phyloP scores from a whole-genome alignment of 2,113 vertebrate species.

The Colossoma macropomum region DNA sequence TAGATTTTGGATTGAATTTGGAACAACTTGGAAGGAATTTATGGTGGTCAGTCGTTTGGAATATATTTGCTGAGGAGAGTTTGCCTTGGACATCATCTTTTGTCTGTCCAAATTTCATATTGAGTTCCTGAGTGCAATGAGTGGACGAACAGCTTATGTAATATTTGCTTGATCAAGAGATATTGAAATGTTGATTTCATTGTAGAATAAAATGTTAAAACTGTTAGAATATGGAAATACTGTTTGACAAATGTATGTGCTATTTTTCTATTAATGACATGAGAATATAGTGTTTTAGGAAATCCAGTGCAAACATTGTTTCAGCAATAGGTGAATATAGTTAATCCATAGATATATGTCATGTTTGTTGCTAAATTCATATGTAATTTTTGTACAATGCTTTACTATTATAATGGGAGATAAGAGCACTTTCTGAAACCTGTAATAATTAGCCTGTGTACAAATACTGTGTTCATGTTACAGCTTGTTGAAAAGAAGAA shows the following conservation, averaged over 20 bases:
- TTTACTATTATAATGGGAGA: background rate
- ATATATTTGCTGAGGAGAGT: background rate
- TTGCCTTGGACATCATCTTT: background rate
- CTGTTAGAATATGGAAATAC: conserved; percentile 28
- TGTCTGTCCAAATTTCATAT: no score
- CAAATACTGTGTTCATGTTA: background rate
- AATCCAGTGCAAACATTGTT: background rate
- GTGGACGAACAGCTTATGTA: background rate
- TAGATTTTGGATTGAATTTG: background rate
- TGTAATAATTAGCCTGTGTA: background rate
- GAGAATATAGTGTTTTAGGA: conserved; percentile 3
- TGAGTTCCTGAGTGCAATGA: background rate
- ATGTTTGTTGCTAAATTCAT: background rate
- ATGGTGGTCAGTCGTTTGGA: conserved; percentile 11
- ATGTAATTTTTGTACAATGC: background rate
- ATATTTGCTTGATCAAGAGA: conserved; percentile 8
- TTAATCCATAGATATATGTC: background rate
- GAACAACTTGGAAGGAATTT: conserved; percentile 1
- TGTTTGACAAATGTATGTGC: background rate
- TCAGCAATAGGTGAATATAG: background rate
- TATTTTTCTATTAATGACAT: conserved; percentile 17
- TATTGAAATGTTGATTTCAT: background rate
- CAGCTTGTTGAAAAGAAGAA: background rate
- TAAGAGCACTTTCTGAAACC: background rate
- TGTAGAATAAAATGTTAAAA: background rate